Evolutionary conservation across 2,113 vertebrate species (phyloP).

Genomic region (Hippocampus guttulatus): DNA sequence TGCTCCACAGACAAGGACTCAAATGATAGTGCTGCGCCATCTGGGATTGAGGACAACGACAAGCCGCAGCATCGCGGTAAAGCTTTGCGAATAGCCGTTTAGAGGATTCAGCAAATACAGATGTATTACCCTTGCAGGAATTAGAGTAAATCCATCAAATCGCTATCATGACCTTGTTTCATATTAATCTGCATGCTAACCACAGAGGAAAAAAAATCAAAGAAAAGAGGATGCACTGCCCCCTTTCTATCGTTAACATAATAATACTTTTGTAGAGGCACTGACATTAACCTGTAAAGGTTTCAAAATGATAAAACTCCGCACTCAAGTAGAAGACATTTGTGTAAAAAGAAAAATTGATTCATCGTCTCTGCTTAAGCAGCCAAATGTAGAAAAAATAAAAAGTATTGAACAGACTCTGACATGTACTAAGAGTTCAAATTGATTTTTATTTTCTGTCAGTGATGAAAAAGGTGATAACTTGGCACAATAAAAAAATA

Average conservation of each 20-base stretch:
- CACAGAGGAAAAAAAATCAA: conserved; percentile 10
- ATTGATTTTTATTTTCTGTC: neutral
- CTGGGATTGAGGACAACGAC: conserved; percentile 60
- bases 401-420: neutral
- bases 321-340: no score
- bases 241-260: conserved; percentile 38
- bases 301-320: no score
- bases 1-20: conserved; percentile 59
- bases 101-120: conserved; percentile 51
- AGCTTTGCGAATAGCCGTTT: conserved; percentile 33
- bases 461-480: neutral
- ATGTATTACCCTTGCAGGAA: conserved; percentile 58
- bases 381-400: neutral
- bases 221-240: conserved; percentile 41
- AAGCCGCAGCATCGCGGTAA: conserved; percentile 61
- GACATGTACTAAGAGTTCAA: neutral
- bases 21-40: conserved; percentile 46
- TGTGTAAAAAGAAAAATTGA: neutral
- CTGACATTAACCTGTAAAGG: no score
- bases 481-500: neutral
- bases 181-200: conserved; percentile 54
- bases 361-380: no score
- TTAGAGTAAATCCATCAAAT: conserved; percentile 66
- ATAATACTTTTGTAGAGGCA: neutral
- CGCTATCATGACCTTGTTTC: conserved; percentile 65